These are phyloP conservation scores for Cochlearius cochlearius DNA, from an alignment of 2,113 vertebrate species.

Conservation along the genomic window DNA sequence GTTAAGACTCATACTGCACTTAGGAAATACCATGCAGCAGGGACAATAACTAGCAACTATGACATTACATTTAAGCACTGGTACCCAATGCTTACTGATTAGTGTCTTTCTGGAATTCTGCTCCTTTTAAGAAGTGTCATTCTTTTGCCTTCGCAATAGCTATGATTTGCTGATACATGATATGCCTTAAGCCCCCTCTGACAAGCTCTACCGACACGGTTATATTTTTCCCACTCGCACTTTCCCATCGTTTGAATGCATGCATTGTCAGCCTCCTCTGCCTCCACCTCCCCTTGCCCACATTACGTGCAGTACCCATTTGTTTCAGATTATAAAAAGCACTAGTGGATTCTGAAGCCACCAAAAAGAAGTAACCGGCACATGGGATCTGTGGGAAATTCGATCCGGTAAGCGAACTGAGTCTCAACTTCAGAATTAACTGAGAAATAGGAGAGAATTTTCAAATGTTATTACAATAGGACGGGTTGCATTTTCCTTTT, in stretches of 20 bases:
- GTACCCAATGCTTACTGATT: not conserved
- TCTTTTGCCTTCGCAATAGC: conserved; percentile 2
- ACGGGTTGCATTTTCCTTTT: not conserved
- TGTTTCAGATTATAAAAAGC: conserved; percentile 56
- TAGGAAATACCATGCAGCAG: not conserved
- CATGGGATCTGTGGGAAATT: not conserved
- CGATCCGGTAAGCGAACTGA: not conserved
- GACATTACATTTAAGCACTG: not conserved
- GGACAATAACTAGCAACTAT: not conserved
- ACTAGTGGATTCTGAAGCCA: conserved; percentile 23
- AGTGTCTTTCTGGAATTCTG: conserved; percentile 15
- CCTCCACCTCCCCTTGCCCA: conserved; percentile 8
- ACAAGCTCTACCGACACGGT: conserved; percentile 24
- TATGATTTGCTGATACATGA: conserved; percentile 6
- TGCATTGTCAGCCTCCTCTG: conserved; percentile 49
- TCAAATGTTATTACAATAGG: not conserved
- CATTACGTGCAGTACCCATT: not conserved
- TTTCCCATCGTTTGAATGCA: conserved; percentile 26
- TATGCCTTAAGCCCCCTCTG: not conserved
- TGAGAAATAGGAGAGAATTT: not conserved
- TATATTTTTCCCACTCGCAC: conserved; percentile 37
- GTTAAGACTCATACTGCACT: not conserved
- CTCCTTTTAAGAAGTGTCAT: conserved; percentile 4
- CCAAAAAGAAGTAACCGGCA: not conserved
- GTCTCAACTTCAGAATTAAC: not conserved